Percentiles rank a stretch among this genome's conserved stretches.
phyloP scores from a whole-genome alignment of 2,888 invertebrate species.

The Limenitis arthemis region DNA sequence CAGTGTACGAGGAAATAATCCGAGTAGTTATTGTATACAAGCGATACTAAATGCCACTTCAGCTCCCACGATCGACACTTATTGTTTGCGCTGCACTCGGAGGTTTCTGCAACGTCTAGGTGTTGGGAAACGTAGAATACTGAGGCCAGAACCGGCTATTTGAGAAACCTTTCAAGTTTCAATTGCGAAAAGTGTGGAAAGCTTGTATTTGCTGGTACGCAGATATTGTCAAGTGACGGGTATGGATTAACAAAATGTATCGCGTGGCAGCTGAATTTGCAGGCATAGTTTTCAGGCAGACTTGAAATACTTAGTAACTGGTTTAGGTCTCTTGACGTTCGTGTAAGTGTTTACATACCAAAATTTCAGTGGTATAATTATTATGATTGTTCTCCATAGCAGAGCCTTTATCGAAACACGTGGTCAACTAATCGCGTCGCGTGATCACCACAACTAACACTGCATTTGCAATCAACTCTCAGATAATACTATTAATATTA shows the following conservation, averaged over 20 bases:
- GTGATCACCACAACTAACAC: slow-evolving; percentile 23
- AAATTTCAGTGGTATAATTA: background rate
- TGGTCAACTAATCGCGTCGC: slow-evolving; percentile 43
- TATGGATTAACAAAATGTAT: background rate
- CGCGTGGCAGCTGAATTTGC: background rate
- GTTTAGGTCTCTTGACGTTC: slow-evolving; percentile 4
- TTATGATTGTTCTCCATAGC: background rate
- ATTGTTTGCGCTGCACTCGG: slow-evolving; percentile 64
- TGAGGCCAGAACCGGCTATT: slow-evolving; percentile 58
- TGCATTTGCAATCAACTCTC: slow-evolving; percentile 13
- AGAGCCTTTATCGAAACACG: slow-evolving; percentile 43
- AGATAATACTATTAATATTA: slow-evolving; percentile 5
- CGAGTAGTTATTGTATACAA: slow-evolving; percentile 47
- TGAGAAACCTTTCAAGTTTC: slow-evolving; percentile 58
- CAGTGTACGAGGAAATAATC: slow-evolving; percentile 51
- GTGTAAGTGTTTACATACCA: slow-evolving; percentile 26
- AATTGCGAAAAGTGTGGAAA: slow-evolving; percentile 65
- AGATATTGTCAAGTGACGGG: slow-evolving; percentile 31
- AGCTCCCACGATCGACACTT: slow-evolving; percentile 58
- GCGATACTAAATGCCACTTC: slow-evolving; percentile 41
- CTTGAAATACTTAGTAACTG: background rate
- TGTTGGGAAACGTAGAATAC: slow-evolving; percentile 57
- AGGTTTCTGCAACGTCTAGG: slow-evolving; percentile 62
- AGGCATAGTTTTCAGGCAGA: background rate
- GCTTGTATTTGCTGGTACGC: slow-evolving; percentile 32